Conservation (phyloP, 2,797 vertebrate species). For the Enteromius anoplus region DNA sequence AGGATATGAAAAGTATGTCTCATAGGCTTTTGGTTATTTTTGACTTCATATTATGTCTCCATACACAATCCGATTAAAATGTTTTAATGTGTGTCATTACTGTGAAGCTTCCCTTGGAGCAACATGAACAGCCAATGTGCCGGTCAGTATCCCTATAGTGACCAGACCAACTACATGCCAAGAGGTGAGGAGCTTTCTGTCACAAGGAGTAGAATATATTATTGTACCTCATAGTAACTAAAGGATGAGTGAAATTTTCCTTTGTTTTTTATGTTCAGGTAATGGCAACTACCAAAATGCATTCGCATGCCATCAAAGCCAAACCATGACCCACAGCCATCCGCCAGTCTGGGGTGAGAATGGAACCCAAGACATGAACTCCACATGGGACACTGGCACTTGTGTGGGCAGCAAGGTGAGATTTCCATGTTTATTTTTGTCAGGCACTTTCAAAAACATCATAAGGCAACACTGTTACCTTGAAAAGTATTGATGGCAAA, state of each 20-base stretch:
- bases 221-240: neutral
- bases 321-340: slow-evolving; percentile 69
- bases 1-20: slow-evolving; percentile 82
- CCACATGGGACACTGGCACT: slow-evolving; percentile 85
- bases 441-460: neutral
- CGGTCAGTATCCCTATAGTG: slow-evolving; percentile 71
- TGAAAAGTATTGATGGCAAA: neutral
- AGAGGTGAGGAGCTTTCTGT: slow-evolving; percentile 30
- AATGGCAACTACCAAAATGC: slow-evolving; percentile 84
- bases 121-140: slow-evolving; percentile 73
- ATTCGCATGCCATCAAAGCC: slow-evolving; percentile 81
- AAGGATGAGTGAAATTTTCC: neutral
- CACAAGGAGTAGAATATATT: neutral
- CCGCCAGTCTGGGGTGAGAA: slow-evolving; percentile 78
- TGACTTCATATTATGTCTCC: neutral
- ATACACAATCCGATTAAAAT: neutral
- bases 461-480: neutral
- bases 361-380: slow-evolving; percentile 71
- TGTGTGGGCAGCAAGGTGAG: slow-evolving; percentile 84
- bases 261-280: slow-evolving; percentile 70
- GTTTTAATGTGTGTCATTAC: neutral
- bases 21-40: slow-evolving; percentile 25
- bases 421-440: neutral
- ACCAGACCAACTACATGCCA: slow-evolving; percentile 66
- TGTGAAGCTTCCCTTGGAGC: slow-evolving; percentile 76